Evolutionary conservation across 2,113 vertebrate species (phyloP).

Genomic region (Electrona antarctica): DNA sequence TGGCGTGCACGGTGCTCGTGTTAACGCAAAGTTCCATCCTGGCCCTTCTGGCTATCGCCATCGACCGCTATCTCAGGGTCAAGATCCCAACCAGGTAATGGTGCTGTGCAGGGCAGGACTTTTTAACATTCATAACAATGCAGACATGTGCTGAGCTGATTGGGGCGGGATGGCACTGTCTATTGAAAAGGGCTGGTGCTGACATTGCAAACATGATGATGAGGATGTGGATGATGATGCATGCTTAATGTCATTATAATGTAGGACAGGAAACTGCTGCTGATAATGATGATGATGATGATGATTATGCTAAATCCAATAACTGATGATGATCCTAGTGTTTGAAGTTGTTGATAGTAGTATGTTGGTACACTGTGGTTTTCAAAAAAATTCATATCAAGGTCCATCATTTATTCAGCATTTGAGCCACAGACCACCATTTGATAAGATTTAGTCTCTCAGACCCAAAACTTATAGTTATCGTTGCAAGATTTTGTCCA

Average conservation of each 20-base stretch:
- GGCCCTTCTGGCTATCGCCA: constrained; percentile 93
- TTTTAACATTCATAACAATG: not conserved
- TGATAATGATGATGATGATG: not conserved
- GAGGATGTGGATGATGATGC: not conserved
- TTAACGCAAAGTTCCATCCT: constrained; percentile 98
- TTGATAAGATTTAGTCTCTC: too few species aligned
- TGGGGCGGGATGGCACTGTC: too few species aligned
- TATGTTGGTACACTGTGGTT: too few species aligned
- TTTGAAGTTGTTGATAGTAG: too few species aligned
- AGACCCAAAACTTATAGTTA: too few species aligned
- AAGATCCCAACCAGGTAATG: constrained; percentile 95
- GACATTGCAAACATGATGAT: not conserved
- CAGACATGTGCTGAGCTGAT: too few species aligned
- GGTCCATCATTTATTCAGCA: too few species aligned
- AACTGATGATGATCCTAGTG: not conserved
- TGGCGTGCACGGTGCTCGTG: constrained; percentile 94
- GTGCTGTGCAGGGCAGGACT: not conserved
- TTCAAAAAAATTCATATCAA: too few species aligned
- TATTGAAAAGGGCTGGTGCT: too few species aligned
- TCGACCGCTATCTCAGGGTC: constrained; percentile 95
- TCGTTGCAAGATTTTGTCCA: too few species aligned
- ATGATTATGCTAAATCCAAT: not conserved
- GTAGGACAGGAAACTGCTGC: not conserved
- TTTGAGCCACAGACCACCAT: too few species aligned
- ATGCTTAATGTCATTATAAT: too few species aligned